Percentiles rank a stretch among this genome's conserved stretches.
Evolutionary conservation across 2,113 vertebrate species (phyloP).

Genomic region (Condylura cristata): DNA sequence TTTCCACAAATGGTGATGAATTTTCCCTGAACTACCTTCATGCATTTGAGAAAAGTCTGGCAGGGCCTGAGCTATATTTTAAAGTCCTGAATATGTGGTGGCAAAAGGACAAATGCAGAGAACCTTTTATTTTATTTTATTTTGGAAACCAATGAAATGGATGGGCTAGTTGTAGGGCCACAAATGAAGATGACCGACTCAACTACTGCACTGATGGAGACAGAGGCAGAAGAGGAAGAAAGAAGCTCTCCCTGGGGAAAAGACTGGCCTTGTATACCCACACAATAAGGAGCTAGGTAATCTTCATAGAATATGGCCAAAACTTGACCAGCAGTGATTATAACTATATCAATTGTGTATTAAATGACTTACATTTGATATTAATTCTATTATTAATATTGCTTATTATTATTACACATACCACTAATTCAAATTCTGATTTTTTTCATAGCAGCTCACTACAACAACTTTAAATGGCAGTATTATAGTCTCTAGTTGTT

Average conservation of each 20-base stretch:
- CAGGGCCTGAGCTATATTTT: slow-evolving; percentile 13
- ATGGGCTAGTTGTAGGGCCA: neutral
- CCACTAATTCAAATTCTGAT: neutral
- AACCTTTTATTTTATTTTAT: neutral
- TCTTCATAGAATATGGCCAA: neutral
- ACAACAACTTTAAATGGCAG: neutral
- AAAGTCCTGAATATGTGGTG: neutral
- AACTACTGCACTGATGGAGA: neutral
- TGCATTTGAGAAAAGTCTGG: neutral
- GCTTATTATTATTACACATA: neutral
- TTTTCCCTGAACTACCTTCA: slow-evolving; percentile 43
- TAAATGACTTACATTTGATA: neutral
- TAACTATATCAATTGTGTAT: neutral
- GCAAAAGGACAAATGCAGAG: neutral
- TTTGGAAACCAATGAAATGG: slow-evolving; percentile 19
- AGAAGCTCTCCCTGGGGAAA: fast-evolving
- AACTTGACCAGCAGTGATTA: neutral
- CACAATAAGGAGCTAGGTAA: neutral
- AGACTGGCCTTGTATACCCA: neutral
- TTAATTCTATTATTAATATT: neutral
- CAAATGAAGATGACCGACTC: neutral
- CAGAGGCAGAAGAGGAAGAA: neutral
- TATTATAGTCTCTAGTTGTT: neutral
- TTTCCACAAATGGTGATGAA: slow-evolving; percentile 66
- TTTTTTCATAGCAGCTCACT: neutral